Percentiles rank a stretch among this genome's conserved stretches.
phyloP scores from a whole-genome alignment of 2,113 vertebrate genomes.

The Cryptotis parvus region DNA sequence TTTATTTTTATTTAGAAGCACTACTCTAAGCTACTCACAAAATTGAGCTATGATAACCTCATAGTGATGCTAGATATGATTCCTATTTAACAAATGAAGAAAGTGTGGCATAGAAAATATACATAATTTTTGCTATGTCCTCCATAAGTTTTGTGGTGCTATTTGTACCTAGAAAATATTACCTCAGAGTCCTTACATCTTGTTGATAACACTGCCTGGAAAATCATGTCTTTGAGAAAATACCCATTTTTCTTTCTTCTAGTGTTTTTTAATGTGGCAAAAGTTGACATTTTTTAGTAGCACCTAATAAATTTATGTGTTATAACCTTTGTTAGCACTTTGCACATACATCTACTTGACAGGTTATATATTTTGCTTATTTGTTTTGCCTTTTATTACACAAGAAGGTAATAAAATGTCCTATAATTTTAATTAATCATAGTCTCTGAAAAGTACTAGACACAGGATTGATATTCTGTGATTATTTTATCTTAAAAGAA shows the following conservation, averaged over 20 bases:
- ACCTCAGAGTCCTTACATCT: not conserved
- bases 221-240: not conserved
- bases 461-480: not conserved
- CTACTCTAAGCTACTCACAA: too few species aligned
- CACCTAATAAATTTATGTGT: not conserved
- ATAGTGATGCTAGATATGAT: not conserved
- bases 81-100: slow-evolving; percentile 18
- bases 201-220: not conserved
- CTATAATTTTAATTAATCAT: not conserved
- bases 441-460: not conserved
- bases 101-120: not conserved
- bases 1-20: too few species aligned
- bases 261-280: not conserved
- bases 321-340: not conserved
- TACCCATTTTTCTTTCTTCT: not conserved
- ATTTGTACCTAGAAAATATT: not conserved
- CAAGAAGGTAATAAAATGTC: not conserved
- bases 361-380: not conserved
- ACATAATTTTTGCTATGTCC: not conserved
- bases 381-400: not conserved
- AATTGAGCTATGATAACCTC: too few species aligned
- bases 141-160: not conserved
- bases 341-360: not conserved
- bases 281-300: not conserved
- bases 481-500: not conserved